A percentile compares a stretch with the other conserved stretches of the same genome.
Evolutionary conservation across 2,797 vertebrate species (phyloP).

Genomic region (Brachyrhaphis roseni): DNA sequence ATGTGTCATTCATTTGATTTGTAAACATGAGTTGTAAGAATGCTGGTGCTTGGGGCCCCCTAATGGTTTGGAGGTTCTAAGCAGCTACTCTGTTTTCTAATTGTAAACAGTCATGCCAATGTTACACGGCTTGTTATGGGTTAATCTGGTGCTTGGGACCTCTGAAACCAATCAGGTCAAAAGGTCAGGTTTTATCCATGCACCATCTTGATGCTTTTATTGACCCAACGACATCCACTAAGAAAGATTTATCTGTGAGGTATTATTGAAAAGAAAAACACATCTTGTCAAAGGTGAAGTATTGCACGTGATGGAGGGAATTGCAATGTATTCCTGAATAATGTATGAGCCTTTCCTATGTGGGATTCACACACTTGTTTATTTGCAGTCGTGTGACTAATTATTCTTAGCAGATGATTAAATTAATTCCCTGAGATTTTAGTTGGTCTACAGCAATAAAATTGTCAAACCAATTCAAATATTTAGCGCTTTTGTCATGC

Average conservation of each 20-base stretch:
- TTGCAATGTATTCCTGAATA: conserved; percentile 53
- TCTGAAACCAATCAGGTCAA: conserved; percentile 40
- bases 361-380: conserved; percentile 46
- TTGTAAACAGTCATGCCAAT: background rate
- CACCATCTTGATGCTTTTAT: conserved; percentile 25
- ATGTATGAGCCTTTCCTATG: conserved; percentile 38
- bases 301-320: conserved; percentile 45
- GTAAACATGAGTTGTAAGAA: background rate
- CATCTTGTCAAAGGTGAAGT: conserved; percentile 41
- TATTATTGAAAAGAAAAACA: conserved; percentile 12
- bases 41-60: background rate
- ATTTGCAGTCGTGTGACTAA: conserved; percentile 55
- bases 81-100: background rate
- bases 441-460: background rate
- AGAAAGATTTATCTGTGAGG: conserved; percentile 21
- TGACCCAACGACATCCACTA: background rate
- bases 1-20: background rate
- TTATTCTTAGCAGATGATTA: conserved; percentile 52
- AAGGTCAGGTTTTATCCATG: conserved; percentile 46
- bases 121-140: background rate
- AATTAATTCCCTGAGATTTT: conserved; percentile 41
- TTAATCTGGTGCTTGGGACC: background rate
- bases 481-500: background rate
- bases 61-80: background rate
- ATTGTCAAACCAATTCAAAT: conserved; percentile 21